Evolutionary conservation across 2,113 vertebrate species (phyloP).

Genomic region (Junco hyemalis): DNA sequence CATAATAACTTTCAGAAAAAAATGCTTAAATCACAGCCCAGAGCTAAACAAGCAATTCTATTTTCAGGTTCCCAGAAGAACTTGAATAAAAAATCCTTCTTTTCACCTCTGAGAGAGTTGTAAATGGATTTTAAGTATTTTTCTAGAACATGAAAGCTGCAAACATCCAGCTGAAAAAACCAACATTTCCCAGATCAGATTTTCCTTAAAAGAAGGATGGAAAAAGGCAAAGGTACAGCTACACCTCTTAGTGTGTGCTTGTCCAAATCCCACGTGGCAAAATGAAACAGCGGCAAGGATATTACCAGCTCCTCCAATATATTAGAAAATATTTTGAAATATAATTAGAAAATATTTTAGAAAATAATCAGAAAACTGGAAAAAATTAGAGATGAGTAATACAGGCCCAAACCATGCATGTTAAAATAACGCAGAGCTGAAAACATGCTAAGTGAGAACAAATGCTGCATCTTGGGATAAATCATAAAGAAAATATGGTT

Average conservation of each 20-base stretch:
- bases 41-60: background rate
- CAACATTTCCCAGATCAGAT: background rate
- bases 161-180: background rate
- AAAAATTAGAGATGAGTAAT: background rate
- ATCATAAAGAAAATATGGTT: background rate
- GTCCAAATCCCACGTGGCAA: background rate
- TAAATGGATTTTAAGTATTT: background rate
- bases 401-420: background rate
- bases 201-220: background rate
- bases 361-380: background rate
- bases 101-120: background rate
- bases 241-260: background rate
- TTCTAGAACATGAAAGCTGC: background rate
- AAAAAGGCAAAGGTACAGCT: background rate
- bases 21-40: background rate
- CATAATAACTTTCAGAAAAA: slow-evolving; percentile 25
- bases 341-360: background rate
- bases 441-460: background rate
- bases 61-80: slow-evolving; percentile 23
- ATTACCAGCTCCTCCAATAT: background rate
- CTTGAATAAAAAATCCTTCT: background rate
- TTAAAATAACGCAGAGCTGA: background rate
- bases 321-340: background rate
- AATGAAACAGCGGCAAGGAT: background rate
- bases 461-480: background rate